phyloP scores from a whole-genome alignment of 2,797 vertebrate genomes.

The Aphelocoma californica region DNA sequence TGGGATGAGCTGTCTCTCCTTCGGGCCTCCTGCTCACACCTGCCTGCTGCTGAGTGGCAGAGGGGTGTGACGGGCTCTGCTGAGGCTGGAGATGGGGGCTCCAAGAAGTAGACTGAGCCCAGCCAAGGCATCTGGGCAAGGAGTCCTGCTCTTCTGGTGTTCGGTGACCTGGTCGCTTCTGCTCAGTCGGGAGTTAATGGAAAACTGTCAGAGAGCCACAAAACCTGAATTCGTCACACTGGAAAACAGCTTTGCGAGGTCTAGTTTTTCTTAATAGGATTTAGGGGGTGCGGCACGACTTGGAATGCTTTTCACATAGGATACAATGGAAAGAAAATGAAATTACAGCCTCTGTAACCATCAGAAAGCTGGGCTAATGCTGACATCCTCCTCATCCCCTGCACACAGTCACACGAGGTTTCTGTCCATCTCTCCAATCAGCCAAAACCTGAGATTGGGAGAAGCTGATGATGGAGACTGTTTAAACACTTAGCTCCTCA shows the following conservation, averaged over 20 bases:
- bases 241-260: neutral
- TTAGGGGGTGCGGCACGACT: neutral
- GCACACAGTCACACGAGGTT: neutral
- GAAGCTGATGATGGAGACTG: neutral
- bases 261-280: neutral
- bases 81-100: neutral
- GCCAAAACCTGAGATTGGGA: neutral
- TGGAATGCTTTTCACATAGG: neutral
- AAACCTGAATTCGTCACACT: neutral
- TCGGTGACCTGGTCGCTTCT: neutral
- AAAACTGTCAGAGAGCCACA: neutral
- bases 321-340: neutral
- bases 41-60: neutral
- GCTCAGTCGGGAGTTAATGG: neutral
- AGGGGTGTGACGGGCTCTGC: neutral
- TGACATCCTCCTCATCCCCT: neutral
- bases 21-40: neutral
- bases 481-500: neutral
- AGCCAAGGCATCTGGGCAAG: neutral
- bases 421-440: neutral
- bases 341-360: neutral
- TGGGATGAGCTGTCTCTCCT: neutral
- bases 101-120: rapidly evolving
- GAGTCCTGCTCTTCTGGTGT: neutral
- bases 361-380: neutral